phyloP scores from a whole-genome alignment of 2,113 vertebrate genomes.

The Gorsachius goisagi region DNA sequence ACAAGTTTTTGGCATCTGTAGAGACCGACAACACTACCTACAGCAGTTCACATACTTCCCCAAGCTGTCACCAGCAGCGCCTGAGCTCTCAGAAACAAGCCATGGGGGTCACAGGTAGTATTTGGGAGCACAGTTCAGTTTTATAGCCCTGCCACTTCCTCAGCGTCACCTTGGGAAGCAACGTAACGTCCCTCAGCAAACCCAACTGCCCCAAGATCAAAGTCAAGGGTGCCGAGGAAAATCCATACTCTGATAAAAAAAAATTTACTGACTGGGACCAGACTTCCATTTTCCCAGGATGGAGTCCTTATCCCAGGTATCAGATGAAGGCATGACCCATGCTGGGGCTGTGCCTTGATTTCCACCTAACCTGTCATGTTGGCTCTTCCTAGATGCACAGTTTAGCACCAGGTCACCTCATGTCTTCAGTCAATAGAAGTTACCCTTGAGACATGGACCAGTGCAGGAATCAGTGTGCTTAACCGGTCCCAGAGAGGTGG shows the following conservation, averaged over 20 bases:
- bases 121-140: constrained; percentile 30
- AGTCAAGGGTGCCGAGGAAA: constrained; percentile 30
- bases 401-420: neutral
- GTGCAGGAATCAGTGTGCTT: neutral
- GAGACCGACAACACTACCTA: neutral
- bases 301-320: neutral
- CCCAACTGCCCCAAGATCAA: constrained; percentile 46
- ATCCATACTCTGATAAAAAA: constrained; percentile 32
- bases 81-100: neutral
- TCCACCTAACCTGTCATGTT: neutral
- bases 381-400: neutral
- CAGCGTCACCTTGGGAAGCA: constrained; percentile 44
- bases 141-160: constrained; percentile 52
- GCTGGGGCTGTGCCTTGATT: neutral
- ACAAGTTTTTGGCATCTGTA: neutral
- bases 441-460: neutral
- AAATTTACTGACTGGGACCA: neutral
- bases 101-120: neutral
- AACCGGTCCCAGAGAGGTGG: neutral
- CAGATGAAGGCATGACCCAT: neutral
- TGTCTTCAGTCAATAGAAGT: neutral
- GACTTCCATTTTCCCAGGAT: constrained; percentile 9
- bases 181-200: neutral
- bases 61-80: neutral
- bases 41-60: neutral